Evolutionary conservation across 2,797 vertebrate genomes (phyloP).

Genomic region (Acestrorhynchus altus): DNA sequence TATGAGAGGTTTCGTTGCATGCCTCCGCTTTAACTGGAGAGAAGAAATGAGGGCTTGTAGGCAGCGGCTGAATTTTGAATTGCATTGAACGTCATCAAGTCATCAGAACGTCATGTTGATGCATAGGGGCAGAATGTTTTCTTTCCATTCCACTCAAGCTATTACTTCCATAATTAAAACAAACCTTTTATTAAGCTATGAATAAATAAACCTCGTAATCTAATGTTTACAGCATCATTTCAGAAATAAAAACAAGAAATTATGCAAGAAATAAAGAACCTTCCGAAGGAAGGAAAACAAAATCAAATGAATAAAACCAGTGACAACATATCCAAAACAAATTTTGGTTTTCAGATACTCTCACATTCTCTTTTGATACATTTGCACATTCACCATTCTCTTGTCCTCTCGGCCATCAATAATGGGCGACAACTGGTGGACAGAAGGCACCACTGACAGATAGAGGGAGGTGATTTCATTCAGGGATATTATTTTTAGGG

Average conservation of each 20-base stretch:
- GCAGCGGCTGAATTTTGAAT: slow-evolving; percentile 57
- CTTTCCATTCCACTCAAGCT: slow-evolving; percentile 68
- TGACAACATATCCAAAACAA: slow-evolving; percentile 59
- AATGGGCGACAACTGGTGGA: slow-evolving; percentile 62
- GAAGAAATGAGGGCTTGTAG: slow-evolving; percentile 47
- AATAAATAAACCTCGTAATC: slow-evolving; percentile 85
- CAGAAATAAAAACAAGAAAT: slow-evolving; percentile 56
- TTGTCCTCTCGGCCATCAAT: slow-evolving; percentile 58
- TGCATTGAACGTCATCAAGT: slow-evolving; percentile 50
- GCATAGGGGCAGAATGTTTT: slow-evolving; percentile 69
- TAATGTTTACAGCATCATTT: slow-evolving; percentile 77
- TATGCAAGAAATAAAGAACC: slow-evolving; percentile 39
- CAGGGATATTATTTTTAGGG: background rate
- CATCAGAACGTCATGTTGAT: slow-evolving; percentile 70
- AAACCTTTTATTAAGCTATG: slow-evolving; percentile 67
- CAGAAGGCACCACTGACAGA: slow-evolving; percentile 81
- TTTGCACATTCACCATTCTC: slow-evolving; percentile 63
- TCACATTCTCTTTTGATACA: slow-evolving; percentile 74
- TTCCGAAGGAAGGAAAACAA: slow-evolving; percentile 38
- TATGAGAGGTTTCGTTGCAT: slow-evolving; percentile 48
- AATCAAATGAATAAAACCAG: slow-evolving; percentile 39
- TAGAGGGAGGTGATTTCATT: slow-evolving; percentile 22
- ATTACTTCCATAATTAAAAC: slow-evolving; percentile 68
- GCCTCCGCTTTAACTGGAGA: slow-evolving; percentile 56
- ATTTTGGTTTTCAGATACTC: slow-evolving; percentile 74